A percentile compares a stretch with the other conserved stretches of the same genome.
phyloP scores from a whole-genome alignment of 2,797 vertebrate species.

The Aratinga solstitialis region DNA sequence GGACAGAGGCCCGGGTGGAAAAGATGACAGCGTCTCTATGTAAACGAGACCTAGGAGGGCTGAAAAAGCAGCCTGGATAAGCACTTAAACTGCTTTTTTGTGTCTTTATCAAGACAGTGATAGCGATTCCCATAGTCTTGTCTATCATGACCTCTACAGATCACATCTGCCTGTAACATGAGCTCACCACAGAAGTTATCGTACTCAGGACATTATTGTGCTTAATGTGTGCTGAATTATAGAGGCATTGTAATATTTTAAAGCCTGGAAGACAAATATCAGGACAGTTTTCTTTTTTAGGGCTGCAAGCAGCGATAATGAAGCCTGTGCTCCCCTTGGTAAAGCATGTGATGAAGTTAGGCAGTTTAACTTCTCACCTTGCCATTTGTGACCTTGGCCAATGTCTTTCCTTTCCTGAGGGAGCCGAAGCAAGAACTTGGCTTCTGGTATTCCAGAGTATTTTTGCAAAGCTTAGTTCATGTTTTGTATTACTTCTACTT shows the following conservation, averaged over 20 bases:
- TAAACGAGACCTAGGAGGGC: neutral
- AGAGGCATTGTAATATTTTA: neutral
- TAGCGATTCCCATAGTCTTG: neutral
- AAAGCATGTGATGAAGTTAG: neutral
- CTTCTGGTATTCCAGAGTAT: neutral
- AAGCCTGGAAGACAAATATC: neutral
- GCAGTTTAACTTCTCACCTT: neutral
- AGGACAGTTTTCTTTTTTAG: neutral
- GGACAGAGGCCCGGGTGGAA: rapidly evolving
- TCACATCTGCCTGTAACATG: neutral
- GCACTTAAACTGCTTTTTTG: neutral
- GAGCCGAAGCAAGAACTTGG: neutral
- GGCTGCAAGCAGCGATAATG: neutral
- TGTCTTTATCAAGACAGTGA: neutral
- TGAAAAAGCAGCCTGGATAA: neutral
- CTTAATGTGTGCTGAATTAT: neutral
- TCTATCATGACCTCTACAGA: neutral
- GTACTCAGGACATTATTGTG: neutral
- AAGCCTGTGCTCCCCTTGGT: neutral
- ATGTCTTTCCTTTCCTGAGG: neutral
- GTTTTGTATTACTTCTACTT: neutral
- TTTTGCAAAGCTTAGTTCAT: neutral
- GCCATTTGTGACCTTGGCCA: slow-evolving; percentile 40
- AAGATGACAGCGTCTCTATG: rapidly evolving
- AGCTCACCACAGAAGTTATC: neutral